Evolutionary conservation across 1,140 invertebrate species (phyloP).

Genomic region (Zaprionus africanus): DNA sequence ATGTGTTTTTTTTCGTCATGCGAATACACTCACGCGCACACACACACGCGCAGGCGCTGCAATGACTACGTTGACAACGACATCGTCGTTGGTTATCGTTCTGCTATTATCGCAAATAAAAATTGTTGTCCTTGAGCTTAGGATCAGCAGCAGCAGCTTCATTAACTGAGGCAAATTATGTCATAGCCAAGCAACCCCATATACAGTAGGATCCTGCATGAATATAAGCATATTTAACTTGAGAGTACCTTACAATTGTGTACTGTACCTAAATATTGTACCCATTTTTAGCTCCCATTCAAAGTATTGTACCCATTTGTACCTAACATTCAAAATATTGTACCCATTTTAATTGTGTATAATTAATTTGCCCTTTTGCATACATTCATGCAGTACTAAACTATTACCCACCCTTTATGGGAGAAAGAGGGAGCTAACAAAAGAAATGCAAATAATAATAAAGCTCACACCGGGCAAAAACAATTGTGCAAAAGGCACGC

Average conservation of each 20-base stretch:
- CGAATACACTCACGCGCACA: conserved; percentile 49
- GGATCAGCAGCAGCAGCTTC: conserved; percentile 31
- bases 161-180: conserved; percentile 44
- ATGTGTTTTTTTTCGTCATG: conserved; percentile 74
- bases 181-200: conserved; percentile 53
- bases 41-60: conserved; percentile 21
- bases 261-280: too few species aligned
- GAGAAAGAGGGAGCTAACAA: conserved; percentile 43
- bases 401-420: not conserved
- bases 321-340: too few species aligned
- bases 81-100: conserved; percentile 56
- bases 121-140: conserved; percentile 63
- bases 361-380: too few species aligned
- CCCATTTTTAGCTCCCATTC: too few species aligned
- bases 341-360: too few species aligned
- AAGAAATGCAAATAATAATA: conserved; percentile 71
- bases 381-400: too few species aligned
- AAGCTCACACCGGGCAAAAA: conserved; percentile 40
- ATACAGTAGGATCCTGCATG: not conserved
- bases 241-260: too few species aligned
- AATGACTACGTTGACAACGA: conserved; percentile 14
- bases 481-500: conserved; percentile 74
- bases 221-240: too few species aligned
- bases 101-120: conserved; percentile 54
- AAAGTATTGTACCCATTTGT: too few species aligned